Conservation (phyloP, 2,888 invertebrate species). For the Blomia tropicalis region DNA sequence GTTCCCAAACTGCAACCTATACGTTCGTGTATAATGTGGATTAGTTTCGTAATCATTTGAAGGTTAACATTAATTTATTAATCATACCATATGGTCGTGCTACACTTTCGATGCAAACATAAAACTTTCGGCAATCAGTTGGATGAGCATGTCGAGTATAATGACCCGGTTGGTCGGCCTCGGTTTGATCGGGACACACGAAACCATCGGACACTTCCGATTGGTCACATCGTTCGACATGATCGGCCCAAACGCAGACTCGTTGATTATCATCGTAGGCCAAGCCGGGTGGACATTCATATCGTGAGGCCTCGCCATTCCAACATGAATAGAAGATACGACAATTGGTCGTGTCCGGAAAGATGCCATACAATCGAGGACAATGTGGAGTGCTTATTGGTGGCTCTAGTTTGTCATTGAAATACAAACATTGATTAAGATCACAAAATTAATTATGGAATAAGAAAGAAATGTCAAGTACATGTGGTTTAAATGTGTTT, state of each 20-base stretch:
- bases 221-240: conserved; percentile 74
- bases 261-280: conserved; percentile 83
- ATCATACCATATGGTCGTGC: conserved; percentile 68
- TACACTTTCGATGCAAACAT: conserved; percentile 75
- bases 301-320: conserved; percentile 82
- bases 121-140: conserved; percentile 66
- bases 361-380: conserved; percentile 72
- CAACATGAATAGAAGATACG: conserved; percentile 92
- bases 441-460: no score
- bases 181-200: conserved; percentile 42
- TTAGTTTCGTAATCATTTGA: not conserved
- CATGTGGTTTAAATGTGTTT: no score
- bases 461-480: no score
- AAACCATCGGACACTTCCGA: conserved; percentile 84
- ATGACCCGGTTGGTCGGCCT: conserved; percentile 49
- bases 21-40: no score
- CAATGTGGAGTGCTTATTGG: conserved; percentile 69
- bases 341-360: conserved; percentile 69
- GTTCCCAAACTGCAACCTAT: conserved; percentile 74
- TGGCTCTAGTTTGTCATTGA: conserved; percentile 51
- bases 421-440: not conserved
- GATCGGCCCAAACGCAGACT: conserved; percentile 92
- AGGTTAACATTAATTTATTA: not conserved
- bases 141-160: conserved; percentile 90
- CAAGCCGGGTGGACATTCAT: conserved; percentile 83